Percentiles rank a stretch among this genome's conserved stretches.
phyloP scores from a whole-genome alignment of 2,888 invertebrate genomes.

The Cyaniris semiargus region DNA sequence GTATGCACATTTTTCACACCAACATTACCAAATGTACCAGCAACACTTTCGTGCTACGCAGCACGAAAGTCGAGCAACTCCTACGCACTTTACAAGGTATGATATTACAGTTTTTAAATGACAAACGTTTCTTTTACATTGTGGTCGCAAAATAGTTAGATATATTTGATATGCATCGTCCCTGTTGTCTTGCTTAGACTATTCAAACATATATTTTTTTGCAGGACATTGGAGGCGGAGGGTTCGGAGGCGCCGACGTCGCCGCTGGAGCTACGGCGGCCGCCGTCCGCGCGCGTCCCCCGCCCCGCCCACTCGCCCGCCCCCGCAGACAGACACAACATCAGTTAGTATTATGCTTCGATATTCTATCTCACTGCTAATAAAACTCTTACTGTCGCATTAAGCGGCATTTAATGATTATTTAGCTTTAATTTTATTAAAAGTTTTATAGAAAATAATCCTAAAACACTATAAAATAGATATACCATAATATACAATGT shows the following conservation, averaged over 20 bases:
- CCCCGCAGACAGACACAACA: slow-evolving; percentile 80
- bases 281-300: slow-evolving; percentile 82
- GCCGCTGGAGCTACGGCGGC: slow-evolving; percentile 85
- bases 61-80: slow-evolving; percentile 67
- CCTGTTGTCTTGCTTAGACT: too few species aligned
- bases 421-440: too few species aligned
- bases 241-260: slow-evolving; percentile 84
- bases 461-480: too few species aligned
- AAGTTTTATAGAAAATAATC: too few species aligned
- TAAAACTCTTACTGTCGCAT: background rate
- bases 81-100: slow-evolving; percentile 69
- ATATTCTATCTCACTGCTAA: background rate
- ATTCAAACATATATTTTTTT: background rate
- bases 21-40: slow-evolving; percentile 77
- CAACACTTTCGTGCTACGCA: slow-evolving; percentile 76
- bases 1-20: slow-evolving; percentile 76
- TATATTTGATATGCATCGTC: too few species aligned
- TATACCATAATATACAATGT: too few species aligned
- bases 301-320: slow-evolving; percentile 86
- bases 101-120: slow-evolving; percentile 19
- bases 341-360: slow-evolving; percentile 49
- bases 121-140: too few species aligned
- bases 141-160: too few species aligned
- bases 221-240: slow-evolving; percentile 77
- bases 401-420: too few species aligned